phyloP scores from a whole-genome alignment of 1,140 invertebrate species.

The Ips typographus region DNA sequence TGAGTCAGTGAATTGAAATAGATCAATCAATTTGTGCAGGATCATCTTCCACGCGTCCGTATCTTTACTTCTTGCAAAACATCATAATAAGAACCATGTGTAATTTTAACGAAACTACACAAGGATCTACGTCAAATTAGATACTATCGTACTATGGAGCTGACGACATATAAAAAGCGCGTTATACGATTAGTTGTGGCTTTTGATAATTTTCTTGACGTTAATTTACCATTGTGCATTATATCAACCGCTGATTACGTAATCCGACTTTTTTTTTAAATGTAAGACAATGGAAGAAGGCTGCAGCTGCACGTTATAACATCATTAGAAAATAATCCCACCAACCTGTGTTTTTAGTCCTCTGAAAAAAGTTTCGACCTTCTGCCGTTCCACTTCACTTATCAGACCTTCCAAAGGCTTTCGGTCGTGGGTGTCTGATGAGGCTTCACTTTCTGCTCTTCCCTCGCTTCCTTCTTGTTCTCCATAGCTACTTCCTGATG shows the following conservation, averaged over 20 bases:
- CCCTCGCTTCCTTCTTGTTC: constrained; percentile 51
- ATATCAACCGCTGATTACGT: neutral
- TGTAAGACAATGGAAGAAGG: too few species aligned
- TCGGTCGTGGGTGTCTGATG: constrained; percentile 44
- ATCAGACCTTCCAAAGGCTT: constrained; percentile 52
- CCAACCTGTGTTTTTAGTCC: constrained; percentile 72
- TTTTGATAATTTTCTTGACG: neutral
- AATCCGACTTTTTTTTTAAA: too few species aligned
- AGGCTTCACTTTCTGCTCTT: constrained; percentile 47
- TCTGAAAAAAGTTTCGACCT: constrained; percentile 78
- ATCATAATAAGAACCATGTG: too few species aligned
- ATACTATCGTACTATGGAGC: too few species aligned
- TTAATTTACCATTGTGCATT: constrained; percentile 2
- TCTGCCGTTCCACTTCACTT: constrained; percentile 69
- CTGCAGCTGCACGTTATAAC: too few species aligned
- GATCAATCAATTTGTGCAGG: neutral
- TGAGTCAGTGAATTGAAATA: constrained; percentile 8
- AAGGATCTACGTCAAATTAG: constrained; percentile 12
- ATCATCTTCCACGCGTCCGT: too few species aligned
- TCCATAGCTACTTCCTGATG: constrained; percentile 55
- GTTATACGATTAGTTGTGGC: too few species aligned
- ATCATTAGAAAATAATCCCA: constrained; percentile 35
- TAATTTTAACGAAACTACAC: too few species aligned
- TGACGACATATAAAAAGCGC: too few species aligned
- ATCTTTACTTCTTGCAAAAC: too few species aligned